Percentiles rank a stretch among this genome's conserved stretches.
These are phyloP conservation scores for Avahi laniger DNA, from an alignment of 2,797 vertebrate genomes.

Conservation along the genomic window DNA sequence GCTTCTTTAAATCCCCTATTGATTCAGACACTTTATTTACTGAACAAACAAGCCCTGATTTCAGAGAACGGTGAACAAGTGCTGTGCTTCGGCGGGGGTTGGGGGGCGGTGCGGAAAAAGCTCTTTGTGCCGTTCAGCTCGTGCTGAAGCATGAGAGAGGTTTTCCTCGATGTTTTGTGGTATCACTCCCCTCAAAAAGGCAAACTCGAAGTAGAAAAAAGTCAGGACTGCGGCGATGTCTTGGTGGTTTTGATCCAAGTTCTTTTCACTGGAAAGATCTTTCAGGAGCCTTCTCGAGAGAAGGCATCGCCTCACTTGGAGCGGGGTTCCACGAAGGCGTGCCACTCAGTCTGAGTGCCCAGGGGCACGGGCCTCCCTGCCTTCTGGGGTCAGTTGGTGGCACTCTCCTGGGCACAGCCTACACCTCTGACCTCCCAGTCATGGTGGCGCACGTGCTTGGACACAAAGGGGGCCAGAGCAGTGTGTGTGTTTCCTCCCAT, in stretches of 20 bases:
- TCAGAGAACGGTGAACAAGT: constrained; percentile 34
- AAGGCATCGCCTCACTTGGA: background rate
- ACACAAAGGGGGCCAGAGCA: too few species aligned
- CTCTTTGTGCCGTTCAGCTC: background rate
- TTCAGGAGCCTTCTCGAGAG: background rate
- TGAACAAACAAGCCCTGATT: constrained; percentile 58
- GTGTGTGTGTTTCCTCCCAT: background rate
- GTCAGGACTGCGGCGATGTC: background rate
- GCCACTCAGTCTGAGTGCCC: background rate
- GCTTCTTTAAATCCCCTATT: constrained; percentile 62
- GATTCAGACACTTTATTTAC: constrained; percentile 71
- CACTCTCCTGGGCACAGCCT: background rate
- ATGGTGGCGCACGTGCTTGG: background rate
- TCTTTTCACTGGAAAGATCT: background rate
- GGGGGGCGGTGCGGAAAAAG: fast-evolving
- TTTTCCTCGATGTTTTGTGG: background rate
- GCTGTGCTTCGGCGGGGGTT: background rate
- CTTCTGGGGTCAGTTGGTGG: background rate
- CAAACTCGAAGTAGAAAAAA: background rate
- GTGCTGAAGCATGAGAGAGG: background rate
- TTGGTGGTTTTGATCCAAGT: background rate
- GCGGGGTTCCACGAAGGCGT: background rate
- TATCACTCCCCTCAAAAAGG: background rate
- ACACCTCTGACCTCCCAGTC: background rate
- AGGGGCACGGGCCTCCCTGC: background rate